Percentiles rank a stretch among this genome's conserved stretches.
Evolutionary conservation across 2,888 invertebrate species (phyloP).

Genomic region (Hofmannophila pseudospretella): DNA sequence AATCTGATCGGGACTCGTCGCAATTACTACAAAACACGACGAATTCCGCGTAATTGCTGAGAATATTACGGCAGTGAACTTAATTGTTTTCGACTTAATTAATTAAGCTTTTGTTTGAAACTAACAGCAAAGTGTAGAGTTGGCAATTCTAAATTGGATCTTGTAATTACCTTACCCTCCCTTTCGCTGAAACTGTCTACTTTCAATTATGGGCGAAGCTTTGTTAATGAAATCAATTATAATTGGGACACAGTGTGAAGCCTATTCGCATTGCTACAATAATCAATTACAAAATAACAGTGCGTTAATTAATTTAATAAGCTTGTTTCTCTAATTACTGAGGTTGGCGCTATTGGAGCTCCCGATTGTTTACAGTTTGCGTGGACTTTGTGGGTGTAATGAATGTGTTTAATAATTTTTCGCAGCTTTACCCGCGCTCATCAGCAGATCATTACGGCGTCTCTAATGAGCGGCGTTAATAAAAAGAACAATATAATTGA

Average conservation of each 20-base stretch:
- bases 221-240: slow-evolving; percentile 74
- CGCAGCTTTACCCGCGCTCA: slow-evolving; percentile 12
- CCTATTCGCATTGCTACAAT: slow-evolving; percentile 43
- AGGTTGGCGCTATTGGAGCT: slow-evolving; percentile 4
- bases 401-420: too few relatives aligned
- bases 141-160: slow-evolving; percentile 79
- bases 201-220: slow-evolving; percentile 74
- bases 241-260: slow-evolving; percentile 64
- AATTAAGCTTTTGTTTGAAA: slow-evolving; percentile 79
- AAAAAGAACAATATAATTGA: slow-evolving; percentile 3
- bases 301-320: slow-evolving; percentile 48
- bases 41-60: slow-evolving; percentile 75
- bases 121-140: slow-evolving; percentile 78
- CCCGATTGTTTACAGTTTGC: not conserved
- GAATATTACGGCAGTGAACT: slow-evolving; percentile 76
- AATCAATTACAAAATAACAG: slow-evolving; percentile 44
- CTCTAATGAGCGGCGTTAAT: slow-evolving; percentile 43
- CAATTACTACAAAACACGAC: slow-evolving; percentile 75
- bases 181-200: slow-evolving; percentile 72
- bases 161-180: slow-evolving; percentile 77
- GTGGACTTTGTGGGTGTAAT: not conserved
- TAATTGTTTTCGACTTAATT: slow-evolving; percentile 79
- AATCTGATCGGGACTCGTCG: slow-evolving; percentile 67
- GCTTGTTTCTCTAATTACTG: slow-evolving; percentile 27
- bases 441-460: slow-evolving; percentile 38